phyloP scores from a whole-genome alignment of 2,888 invertebrate genomes.

The Rhorus exstirpatorius region DNA sequence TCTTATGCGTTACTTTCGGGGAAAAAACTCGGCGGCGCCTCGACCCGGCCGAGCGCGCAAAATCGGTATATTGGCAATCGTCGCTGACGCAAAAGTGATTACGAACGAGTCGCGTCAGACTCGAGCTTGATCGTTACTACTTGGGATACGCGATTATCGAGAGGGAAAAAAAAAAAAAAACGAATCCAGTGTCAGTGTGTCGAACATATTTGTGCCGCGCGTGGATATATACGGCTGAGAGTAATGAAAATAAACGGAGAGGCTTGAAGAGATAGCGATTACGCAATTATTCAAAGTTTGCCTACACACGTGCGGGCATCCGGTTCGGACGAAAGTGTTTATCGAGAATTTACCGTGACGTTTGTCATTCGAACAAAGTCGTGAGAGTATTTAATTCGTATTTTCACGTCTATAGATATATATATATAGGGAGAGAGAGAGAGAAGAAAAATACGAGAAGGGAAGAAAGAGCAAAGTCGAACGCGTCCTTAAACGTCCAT shows the following conservation, averaged over 20 bases:
- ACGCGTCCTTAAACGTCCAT: conserved; percentile 71
- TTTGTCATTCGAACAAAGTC: conserved; percentile 40
- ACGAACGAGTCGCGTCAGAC: conserved; percentile 41
- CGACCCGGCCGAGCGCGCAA: conserved; percentile 65
- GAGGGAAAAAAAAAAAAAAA: background rate
- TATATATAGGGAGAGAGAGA: too few relatives aligned
- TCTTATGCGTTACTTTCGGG: conserved; percentile 60
- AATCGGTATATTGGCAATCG: conserved; percentile 22
- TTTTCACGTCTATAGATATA: conserved; percentile 11
- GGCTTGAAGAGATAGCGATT: background rate
- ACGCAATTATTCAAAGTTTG: conserved; percentile 22
- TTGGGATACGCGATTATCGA: conserved; percentile 36
- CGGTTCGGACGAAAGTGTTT: conserved; percentile 7
- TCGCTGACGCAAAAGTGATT: background rate
- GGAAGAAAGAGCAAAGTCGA: conserved; percentile 37
- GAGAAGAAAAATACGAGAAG: too few relatives aligned
- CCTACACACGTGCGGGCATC: conserved; percentile 38
- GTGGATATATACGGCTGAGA: background rate
- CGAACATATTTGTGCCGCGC: conserved; percentile 1
- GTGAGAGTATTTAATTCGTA: conserved; percentile 59
- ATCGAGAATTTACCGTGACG: conserved; percentile 2
- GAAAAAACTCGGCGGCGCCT: conserved; percentile 67
- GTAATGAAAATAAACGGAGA: background rate
- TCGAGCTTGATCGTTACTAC: conserved; percentile 38
- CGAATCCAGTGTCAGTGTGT: background rate